Conservation (phyloP, 2,113 vertebrate genomes). For the Prunella himalayana region DNA sequence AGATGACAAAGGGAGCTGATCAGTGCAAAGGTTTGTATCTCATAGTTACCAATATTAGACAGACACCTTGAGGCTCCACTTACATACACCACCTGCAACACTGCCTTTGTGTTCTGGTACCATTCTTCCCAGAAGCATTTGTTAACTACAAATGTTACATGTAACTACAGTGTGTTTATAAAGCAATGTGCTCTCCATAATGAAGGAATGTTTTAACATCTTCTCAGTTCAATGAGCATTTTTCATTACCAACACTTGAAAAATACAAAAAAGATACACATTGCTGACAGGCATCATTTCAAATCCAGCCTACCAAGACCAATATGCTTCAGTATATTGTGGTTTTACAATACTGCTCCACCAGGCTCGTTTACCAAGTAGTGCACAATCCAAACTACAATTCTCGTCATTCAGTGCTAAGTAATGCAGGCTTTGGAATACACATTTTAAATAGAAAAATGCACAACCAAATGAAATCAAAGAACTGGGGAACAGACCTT, state of each 20-base stretch:
- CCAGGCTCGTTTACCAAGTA: not conserved
- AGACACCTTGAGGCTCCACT: too few species aligned
- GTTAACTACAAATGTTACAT: not conserved
- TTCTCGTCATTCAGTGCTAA: not conserved
- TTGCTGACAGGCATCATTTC: not conserved
- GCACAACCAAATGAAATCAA: not conserved
- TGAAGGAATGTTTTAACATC: too few species aligned
- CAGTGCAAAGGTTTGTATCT: not conserved
- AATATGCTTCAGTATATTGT: not conserved
- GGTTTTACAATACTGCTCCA: not conserved
- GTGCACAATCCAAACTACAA: not conserved
- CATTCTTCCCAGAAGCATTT: not conserved
- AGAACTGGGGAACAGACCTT: not conserved
- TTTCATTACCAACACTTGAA: not conserved
- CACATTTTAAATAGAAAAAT: not conserved
- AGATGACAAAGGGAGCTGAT: not conserved
- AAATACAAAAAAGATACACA: not conserved
- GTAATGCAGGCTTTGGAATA: not conserved
- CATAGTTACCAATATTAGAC: not conserved
- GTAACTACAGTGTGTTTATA: fast-evolving
- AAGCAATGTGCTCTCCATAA: too few species aligned
- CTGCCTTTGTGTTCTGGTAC: not conserved
- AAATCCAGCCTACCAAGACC: not conserved
- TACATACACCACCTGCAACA: too few species aligned
- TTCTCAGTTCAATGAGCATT: fast-evolving